Base-by-base conservation (phyloP, 1,140 invertebrate species). In the Drosophila lowei region DNA sequence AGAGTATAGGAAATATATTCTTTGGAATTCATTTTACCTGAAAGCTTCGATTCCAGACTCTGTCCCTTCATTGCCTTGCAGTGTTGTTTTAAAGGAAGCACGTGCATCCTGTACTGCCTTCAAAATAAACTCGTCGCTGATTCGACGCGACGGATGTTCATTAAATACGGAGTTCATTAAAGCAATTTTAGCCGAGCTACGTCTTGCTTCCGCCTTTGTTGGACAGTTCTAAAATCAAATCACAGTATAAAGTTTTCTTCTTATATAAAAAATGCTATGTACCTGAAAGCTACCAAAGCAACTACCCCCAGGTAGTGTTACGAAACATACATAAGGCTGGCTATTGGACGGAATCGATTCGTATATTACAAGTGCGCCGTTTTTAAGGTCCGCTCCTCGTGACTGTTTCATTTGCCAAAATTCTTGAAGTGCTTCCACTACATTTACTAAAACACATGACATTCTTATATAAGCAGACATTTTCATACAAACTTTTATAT, bases 101-200 rank as follows among this genome's bases (percentile, higher is more conserved):
- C 96, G 93, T 2, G 97, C 97, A 92, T 98, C 97, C 8, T 95
- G 94, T 3, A 98, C 96, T 9, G 97, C 97, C 92, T 97, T 97
- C 90, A 97, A 96, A 43, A 98, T 98, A 91, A 98, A 98, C 77
- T 98, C 96, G 85, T 98, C 97, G 1, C 96, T 97, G 74, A 99
- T 98, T 75, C 96, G 95, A 80, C 98, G 92, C 0, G 97, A 97
- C 9, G 97, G 97, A 92, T 98, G 97, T 81, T 99, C 98, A 90
- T 98, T 99, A 91, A 98, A 98, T 2, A 99, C 97, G 5, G 97
- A 98, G 92, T 98, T 99, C 97, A 98, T 98, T 7, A 99, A 93
- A 5, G 97, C 97, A 59, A 99, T 98, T 93, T 98, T 98, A 1
- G 97, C 97, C 2, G 97, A 97, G 80, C 97, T 98, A 73, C 97